A percentile compares a stretch with the other conserved stretches of the same genome.
Evolutionary conservation across 1,140 invertebrate genomes (phyloP).

Genomic region (Drosophila lacteicornis): DNA sequence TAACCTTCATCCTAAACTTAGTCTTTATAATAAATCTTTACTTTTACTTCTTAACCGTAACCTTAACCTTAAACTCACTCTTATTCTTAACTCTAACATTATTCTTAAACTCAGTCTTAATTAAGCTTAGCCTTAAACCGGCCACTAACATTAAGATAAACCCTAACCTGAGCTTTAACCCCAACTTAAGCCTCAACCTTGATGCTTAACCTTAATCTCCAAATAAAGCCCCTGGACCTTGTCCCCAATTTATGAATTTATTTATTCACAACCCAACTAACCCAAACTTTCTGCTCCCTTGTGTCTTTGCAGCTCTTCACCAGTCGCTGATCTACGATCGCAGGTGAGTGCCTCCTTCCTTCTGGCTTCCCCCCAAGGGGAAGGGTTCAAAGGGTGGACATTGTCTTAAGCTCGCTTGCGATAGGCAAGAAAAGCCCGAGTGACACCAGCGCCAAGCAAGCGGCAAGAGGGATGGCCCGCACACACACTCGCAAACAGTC

Average conservation of each 20-base stretch:
- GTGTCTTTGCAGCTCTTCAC: neutral
- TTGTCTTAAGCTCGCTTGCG: slow-evolving; percentile 27
- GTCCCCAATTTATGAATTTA: too few relatives aligned
- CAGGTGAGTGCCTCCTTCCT: slow-evolving; percentile 5
- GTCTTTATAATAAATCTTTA: neutral
- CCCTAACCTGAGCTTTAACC: neutral
- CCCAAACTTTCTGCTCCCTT: neutral
- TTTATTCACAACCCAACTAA: neutral
- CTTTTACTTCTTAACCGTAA: too few relatives aligned
- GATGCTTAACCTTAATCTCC: neutral
- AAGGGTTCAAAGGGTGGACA: neutral
- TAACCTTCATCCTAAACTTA: too few relatives aligned
- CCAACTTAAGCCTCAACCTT: neutral
- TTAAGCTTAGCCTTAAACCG: too few relatives aligned
- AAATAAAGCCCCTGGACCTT: neutral
- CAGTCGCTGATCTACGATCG: slow-evolving; percentile 6
- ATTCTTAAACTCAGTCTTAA: too few relatives aligned
- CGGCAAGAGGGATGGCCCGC: slow-evolving; percentile 27
- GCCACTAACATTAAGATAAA: too few relatives aligned
- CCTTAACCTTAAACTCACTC: too few relatives aligned
- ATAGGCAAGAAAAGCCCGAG: slow-evolving; percentile 24
- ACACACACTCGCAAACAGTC: slow-evolving; percentile 10
- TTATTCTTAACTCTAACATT: too few relatives aligned
- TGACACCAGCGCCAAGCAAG: slow-evolving; percentile 9
- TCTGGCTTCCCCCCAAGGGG: too few relatives aligned